phyloP scores from a whole-genome alignment of 2,888 invertebrate genomes.

The Dasypogon diadema region DNA sequence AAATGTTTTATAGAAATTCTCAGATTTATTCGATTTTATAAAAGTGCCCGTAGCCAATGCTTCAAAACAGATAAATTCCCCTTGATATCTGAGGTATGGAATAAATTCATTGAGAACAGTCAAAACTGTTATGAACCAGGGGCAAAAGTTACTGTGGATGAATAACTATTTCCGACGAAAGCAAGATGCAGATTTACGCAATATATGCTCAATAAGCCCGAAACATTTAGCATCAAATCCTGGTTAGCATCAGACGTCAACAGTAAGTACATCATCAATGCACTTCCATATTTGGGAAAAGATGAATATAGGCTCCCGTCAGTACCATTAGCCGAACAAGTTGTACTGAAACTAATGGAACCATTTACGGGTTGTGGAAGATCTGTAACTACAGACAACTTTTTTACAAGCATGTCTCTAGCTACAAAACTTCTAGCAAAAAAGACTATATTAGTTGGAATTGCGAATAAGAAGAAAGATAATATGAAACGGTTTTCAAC shows the following conservation, averaged over 20 bases:
- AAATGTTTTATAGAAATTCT: not conserved
- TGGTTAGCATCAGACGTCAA: slow-evolving; percentile 58
- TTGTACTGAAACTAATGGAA: slow-evolving; percentile 59
- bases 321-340: slow-evolving; percentile 57
- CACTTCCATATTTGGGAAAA: slow-evolving; percentile 58
- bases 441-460: slow-evolving; percentile 58
- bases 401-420: slow-evolving; percentile 53
- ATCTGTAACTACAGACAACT: slow-evolving; percentile 58
- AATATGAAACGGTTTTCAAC: not conserved
- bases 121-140: slow-evolving; percentile 56
- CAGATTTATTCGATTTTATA: not conserved
- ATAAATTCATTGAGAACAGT: slow-evolving; percentile 10
- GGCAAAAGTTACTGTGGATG: slow-evolving; percentile 51
- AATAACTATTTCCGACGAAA: slow-evolving; percentile 58
- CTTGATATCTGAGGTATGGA: slow-evolving; percentile 22
- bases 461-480: not conserved
- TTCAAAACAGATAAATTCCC: slow-evolving; percentile 32
- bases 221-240: slow-evolving; percentile 57
- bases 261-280: slow-evolving; percentile 58
- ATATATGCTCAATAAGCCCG: slow-evolving; percentile 58
- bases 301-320: slow-evolving; percentile 55
- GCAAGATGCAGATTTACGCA: slow-evolving; percentile 58
- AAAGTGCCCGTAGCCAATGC: slow-evolving; percentile 16
- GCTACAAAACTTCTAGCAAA: slow-evolving; percentile 57
- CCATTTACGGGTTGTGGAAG: slow-evolving; percentile 58